A percentile compares a stretch with the other conserved stretches of the same genome.
Evolutionary conservation across 2,113 vertebrate genomes (phyloP).

Genomic region (Fregata magnificens): DNA sequence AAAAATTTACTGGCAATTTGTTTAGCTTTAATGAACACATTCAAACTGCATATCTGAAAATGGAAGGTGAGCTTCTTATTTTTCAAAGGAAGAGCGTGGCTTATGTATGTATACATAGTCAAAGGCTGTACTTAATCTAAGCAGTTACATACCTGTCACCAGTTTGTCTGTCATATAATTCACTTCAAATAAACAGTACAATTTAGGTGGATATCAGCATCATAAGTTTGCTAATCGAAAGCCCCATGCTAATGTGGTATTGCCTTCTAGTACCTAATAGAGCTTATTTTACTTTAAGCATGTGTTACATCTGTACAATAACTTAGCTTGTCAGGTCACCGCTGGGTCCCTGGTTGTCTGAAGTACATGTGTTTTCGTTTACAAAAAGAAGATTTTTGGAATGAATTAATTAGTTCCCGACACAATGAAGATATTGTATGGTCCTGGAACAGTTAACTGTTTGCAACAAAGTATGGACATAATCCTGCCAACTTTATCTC

Average conservation of each 20-base stretch:
- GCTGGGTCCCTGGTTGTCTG: background rate
- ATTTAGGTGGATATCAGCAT: background rate
- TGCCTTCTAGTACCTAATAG: background rate
- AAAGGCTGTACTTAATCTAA: background rate
- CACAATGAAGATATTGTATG: background rate
- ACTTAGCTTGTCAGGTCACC: background rate
- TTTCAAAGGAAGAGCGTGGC: background rate
- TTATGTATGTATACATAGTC: background rate
- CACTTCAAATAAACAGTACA: background rate
- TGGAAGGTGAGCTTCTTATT: background rate
- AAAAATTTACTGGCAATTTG: background rate
- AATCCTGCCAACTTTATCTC: background rate
- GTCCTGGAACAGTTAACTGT: background rate
- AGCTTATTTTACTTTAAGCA: background rate
- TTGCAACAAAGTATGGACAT: background rate
- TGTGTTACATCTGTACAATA: background rate
- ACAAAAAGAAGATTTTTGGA: background rate
- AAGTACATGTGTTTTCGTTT: background rate
- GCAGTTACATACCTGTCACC: background rate
- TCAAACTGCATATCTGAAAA: background rate
- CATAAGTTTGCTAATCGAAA: background rate
- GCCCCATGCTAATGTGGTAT: background rate
- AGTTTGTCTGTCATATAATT: background rate
- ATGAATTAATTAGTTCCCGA: background rate
- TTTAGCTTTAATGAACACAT: background rate